Evolutionary conservation across 2,113 vertebrate species (phyloP).

Genomic region (Etheostoma spectabile): DNA sequence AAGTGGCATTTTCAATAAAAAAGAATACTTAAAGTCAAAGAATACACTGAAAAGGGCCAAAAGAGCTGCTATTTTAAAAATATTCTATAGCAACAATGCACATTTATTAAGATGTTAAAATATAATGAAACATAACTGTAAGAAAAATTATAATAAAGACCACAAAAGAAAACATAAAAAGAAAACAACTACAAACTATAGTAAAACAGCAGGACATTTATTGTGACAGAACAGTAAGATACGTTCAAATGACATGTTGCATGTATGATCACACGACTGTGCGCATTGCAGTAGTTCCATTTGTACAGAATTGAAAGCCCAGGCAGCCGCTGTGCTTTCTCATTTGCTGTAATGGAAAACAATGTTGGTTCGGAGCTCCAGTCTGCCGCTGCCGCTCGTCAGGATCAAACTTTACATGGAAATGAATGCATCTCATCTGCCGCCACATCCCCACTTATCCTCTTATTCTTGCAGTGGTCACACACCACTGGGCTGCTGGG

Average conservation of each 20-base stretch:
- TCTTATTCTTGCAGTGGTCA: slow-evolving; percentile 64
- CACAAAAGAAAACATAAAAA: too few species aligned
- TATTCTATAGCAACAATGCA: too few species aligned
- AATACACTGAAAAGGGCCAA: too few species aligned
- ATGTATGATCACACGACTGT: background rate
- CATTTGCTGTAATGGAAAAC: slow-evolving; percentile 30
- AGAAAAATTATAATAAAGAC: too few species aligned
- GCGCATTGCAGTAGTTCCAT: background rate
- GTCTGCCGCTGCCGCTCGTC: slow-evolving; percentile 24
- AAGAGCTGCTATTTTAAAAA: too few species aligned
- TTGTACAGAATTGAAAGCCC: background rate
- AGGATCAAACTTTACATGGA: slow-evolving; percentile 39
- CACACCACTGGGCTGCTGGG: slow-evolving; percentile 49
- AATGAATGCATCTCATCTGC: slow-evolving; percentile 65
- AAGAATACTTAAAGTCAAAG: too few species aligned
- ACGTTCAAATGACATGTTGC: background rate
- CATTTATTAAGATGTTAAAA: too few species aligned
- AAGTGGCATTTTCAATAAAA: too few species aligned
- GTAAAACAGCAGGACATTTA: background rate
- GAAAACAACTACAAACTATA: background rate
- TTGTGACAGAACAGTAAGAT: background rate
- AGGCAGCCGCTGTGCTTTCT: background rate
- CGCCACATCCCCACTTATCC: slow-evolving; percentile 53
- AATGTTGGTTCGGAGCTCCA: slow-evolving; percentile 14
- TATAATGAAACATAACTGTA: too few species aligned